Base-by-base conservation (phyloP, 23 tunicate genomes). In the Ciona savignyi region DNA sequence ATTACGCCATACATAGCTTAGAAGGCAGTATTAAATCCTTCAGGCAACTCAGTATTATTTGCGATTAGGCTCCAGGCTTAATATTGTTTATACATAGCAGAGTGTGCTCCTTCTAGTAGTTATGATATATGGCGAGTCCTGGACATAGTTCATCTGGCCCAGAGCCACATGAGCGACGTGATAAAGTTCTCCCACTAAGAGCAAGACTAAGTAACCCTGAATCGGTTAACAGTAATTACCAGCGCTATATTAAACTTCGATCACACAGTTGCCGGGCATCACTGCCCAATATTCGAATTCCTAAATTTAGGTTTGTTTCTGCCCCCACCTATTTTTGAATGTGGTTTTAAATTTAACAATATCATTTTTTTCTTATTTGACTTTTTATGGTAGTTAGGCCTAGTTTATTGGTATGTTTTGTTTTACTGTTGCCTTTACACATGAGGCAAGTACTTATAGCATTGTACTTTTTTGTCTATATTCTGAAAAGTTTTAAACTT, bases 131-230 rank as follows among this genome's bases (percentile, higher is more conserved):
- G 56, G 56, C 56, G 56, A 6, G 11, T 42, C 11, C 9, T 9
- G 11, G 9, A 15, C 9, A 42, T 42, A 42, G 56, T 42, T 42
- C 56, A 42, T 15, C 56, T 42, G 56, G 15, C 11, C 56, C 56
- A 42, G 15, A 6, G 11, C 9, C 15, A 42, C 11, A 9, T 3
- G 81, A 77, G 26, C 22, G 69, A 9, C 68, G 65, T 19, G 80
- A 74, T 34, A 73, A 74, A 20, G 27, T 74, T 62, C 35, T 78
- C 32, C 87, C 87, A 21, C 62, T 82, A 21, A 65, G 80, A 1
- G 31, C 56, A 20, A 68, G 87, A 9, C 62, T 67, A 30, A 82
- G 87, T 34, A 63, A 70, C 24, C 87, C 87, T 2, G 87, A 74
- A 42, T 81, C 77, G 21, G 65, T 62, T 35, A 73, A 73, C 33